Evolutionary conservation across 2,888 invertebrate genomes (phyloP).

Genomic region (Rhingia rostrata): DNA sequence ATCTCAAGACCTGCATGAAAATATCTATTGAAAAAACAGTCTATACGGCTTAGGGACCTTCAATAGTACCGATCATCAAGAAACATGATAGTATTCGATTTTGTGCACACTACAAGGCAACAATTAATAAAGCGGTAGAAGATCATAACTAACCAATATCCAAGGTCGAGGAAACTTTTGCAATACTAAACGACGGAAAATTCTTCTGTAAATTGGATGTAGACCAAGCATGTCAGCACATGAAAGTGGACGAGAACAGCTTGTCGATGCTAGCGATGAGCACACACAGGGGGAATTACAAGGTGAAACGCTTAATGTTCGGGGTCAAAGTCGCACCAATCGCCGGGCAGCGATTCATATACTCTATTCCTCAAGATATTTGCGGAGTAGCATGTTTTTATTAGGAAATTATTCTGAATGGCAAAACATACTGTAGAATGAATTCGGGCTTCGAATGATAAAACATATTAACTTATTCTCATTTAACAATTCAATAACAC

Average conservation of each 20-base stretch:
- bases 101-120: conserved; percentile 39
- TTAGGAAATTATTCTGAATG: conserved; percentile 29
- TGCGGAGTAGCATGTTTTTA: conserved; percentile 24
- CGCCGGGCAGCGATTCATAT: conserved; percentile 13
- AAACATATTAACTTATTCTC: too few species aligned
- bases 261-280: background rate
- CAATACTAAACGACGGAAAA: conserved; percentile 11
- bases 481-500: too few species aligned
- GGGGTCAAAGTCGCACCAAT: conserved; percentile 13
- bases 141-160: conserved; percentile 29
- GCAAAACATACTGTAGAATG: background rate
- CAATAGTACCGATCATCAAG: conserved; percentile 42
- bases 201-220: conserved; percentile 14
- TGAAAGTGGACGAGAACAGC: background rate
- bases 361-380: conserved; percentile 11
- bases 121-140: conserved; percentile 33
- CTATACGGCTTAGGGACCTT: conserved; percentile 32
- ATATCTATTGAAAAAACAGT: too few species aligned
- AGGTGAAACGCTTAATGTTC: conserved; percentile 24
- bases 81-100: conserved; percentile 21
- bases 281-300: conserved; percentile 9
- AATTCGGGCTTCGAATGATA: too few species aligned
- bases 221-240: conserved; percentile 18
- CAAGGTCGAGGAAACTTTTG: background rate
- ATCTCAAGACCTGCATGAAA: too few species aligned